Evolutionary conservation across 2,888 invertebrate species (phyloP).

Genomic region (Dolomedes plantarius): DNA sequence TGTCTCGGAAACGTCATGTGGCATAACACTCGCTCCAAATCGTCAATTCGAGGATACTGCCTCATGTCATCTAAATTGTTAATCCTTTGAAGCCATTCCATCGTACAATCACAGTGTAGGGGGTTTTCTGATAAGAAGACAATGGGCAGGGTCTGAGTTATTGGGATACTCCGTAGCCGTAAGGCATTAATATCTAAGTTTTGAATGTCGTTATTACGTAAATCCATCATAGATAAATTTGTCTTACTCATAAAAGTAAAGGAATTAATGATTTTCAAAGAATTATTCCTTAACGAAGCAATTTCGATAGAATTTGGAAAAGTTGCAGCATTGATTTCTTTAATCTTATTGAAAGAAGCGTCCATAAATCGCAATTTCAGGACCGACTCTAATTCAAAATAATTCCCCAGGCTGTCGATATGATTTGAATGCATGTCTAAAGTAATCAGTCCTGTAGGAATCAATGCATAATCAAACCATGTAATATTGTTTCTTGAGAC

Average conservation of each 20-base stretch:
- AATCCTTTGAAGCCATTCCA: slow-evolving; percentile 92
- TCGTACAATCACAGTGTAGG: slow-evolving; percentile 90
- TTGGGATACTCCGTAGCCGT: slow-evolving; percentile 86
- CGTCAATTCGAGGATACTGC: slow-evolving; percentile 88
- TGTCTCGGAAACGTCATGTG: slow-evolving; percentile 86
- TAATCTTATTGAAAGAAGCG: slow-evolving; percentile 91
- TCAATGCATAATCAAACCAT: slow-evolving; percentile 90
- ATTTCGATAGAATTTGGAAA: slow-evolving; percentile 91
- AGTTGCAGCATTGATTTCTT: slow-evolving; percentile 85
- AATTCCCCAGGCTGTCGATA: slow-evolving; percentile 87
- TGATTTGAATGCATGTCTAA: slow-evolving; percentile 92
- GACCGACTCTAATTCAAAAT: slow-evolving; percentile 88
- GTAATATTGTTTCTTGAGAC: slow-evolving; percentile 92
- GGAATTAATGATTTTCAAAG: slow-evolving; percentile 88
- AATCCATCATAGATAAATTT: slow-evolving; percentile 91
- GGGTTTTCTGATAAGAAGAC: slow-evolving; percentile 91
- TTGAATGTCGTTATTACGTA: slow-evolving; percentile 93
- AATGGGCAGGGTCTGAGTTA: slow-evolving; percentile 84
- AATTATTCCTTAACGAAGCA: slow-evolving; percentile 92
- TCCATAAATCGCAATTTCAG: slow-evolving; percentile 89
- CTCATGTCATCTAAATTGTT: slow-evolving; percentile 82
- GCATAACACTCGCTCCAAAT: slow-evolving; percentile 88
- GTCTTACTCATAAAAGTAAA: slow-evolving; percentile 92
- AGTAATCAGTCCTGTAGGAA: slow-evolving; percentile 90
- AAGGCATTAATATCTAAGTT: slow-evolving; percentile 93